Evolutionary conservation across 2,797 vertebrate species (phyloP).

Genomic region (Furcifer pardalis): DNA sequence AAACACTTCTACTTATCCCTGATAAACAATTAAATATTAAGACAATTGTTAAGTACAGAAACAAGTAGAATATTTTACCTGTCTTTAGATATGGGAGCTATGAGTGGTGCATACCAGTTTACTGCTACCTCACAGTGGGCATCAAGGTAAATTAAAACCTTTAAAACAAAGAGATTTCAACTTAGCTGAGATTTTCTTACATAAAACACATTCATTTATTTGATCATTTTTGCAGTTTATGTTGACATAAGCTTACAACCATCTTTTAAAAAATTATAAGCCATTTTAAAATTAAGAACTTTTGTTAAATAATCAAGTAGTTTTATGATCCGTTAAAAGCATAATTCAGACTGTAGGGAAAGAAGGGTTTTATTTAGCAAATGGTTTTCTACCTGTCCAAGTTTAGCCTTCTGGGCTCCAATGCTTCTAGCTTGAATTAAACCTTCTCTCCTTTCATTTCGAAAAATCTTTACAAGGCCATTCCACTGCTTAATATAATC

Average conservation of each 20-base stretch:
- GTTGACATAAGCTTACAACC: constrained; percentile 3
- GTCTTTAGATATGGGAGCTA: constrained; percentile 97
- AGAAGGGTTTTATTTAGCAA: constrained; percentile 28
- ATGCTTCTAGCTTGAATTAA: constrained; percentile 98
- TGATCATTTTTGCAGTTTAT: constrained; percentile 30
- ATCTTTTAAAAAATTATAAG: not conserved
- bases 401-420: constrained; percentile 90
- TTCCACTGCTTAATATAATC: constrained; percentile 97
- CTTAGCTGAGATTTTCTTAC: constrained; percentile 34
- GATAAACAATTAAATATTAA: not conserved
- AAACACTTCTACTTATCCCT: not conserved
- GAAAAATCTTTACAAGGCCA: constrained; percentile 94
- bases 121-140: constrained; percentile 96
- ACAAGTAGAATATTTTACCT: constrained; percentile 82
- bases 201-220: constrained; percentile 20
- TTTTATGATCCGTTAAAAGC: not conserved
- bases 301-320: constrained; percentile 14
- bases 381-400: constrained; percentile 81
- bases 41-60: constrained; percentile 24
- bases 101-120: constrained; percentile 96
- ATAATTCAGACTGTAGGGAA: not conserved
- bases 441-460: constrained; percentile 96
- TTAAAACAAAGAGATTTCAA: constrained; percentile 60
- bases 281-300: constrained; percentile 30
- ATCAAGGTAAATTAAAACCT: constrained; percentile 98